Evolutionary conservation across 2,797 vertebrate species (phyloP).

Genomic region (Phataginus tricuspis): DNA sequence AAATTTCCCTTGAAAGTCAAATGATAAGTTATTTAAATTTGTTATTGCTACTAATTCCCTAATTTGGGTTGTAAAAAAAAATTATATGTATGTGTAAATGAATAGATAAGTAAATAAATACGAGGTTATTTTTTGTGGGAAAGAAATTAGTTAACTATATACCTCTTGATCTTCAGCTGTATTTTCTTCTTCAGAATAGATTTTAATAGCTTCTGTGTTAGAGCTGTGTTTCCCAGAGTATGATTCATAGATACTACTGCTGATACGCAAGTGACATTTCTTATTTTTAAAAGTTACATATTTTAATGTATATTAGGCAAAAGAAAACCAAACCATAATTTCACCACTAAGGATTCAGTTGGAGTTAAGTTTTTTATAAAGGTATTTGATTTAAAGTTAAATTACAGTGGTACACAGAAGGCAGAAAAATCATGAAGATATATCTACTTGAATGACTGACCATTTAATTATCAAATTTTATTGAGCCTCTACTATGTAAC

Average conservation of each 20-base stretch:
- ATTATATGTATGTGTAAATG: too few relatives aligned
- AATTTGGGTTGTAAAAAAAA: neutral
- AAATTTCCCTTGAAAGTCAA: neutral
- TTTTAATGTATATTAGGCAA: neutral
- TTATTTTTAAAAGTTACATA: neutral
- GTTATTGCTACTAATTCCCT: neutral
- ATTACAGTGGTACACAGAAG: neutral
- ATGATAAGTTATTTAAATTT: constrained; percentile 23
- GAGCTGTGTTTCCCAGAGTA: neutral
- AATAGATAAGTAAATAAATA: too few relatives aligned
- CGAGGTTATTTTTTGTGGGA: neutral
- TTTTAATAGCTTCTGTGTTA: neutral
- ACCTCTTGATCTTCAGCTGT: neutral
- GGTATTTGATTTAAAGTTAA: constrained; percentile 20
- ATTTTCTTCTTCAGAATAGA: constrained; percentile 36
- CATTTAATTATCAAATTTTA: neutral
- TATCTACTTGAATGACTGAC: neutral
- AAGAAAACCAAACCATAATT: constrained; percentile 18
- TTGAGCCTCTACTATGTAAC: neutral
- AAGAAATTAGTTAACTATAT: neutral
- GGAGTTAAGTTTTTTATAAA: neutral
- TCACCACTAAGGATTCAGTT: neutral
- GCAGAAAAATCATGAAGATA: neutral
- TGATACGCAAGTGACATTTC: neutral
- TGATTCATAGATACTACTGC: neutral